phyloP scores from a whole-genome alignment of 1,140 invertebrate species.

The Palaemon carinicauda region DNA sequence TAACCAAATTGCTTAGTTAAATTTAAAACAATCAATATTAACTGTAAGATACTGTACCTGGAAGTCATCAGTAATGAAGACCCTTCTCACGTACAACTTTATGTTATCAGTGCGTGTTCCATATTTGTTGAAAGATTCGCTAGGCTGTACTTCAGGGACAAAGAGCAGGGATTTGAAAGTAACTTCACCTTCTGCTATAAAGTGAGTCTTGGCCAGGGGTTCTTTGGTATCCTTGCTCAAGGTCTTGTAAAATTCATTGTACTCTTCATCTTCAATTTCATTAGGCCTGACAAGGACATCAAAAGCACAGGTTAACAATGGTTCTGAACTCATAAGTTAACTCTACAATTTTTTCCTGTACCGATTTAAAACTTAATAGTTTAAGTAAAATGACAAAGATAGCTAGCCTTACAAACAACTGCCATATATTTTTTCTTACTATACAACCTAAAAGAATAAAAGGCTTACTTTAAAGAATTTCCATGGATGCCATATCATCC shows the following conservation, averaged over 20 bases:
- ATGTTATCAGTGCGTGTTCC: constrained; percentile 95
- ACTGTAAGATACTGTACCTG: constrained; percentile 66
- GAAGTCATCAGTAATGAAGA: constrained; percentile 99
- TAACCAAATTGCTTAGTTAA: background rate
- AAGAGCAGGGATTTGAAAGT: constrained; percentile 97
- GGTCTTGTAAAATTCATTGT: constrained; percentile 93
- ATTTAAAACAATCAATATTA: background rate
- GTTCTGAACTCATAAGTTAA: no score
- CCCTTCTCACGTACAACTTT: constrained; percentile 94
- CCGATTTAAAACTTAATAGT: no score
- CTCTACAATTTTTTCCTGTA: no score
- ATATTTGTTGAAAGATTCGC: constrained; percentile 95
- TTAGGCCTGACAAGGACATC: constrained; percentile 68
- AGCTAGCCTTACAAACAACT: no score
- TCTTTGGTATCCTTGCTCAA: constrained; percentile 90
- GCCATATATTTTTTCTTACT: no score
- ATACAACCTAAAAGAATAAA: no score
- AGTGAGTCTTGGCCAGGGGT: constrained; percentile 91
- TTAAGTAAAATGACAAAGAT: no score
- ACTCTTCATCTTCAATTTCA: constrained; percentile 88
- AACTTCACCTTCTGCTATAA: constrained; percentile 98
- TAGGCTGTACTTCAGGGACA: constrained; percentile 86
- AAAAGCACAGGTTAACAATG: background rate
- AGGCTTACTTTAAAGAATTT: no score
- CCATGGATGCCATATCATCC: no score